Evolutionary conservation across 2,888 invertebrate species (phyloP), one percentile per base, ranked within the genome.

Genomic region (Graphium colonna): DNA sequence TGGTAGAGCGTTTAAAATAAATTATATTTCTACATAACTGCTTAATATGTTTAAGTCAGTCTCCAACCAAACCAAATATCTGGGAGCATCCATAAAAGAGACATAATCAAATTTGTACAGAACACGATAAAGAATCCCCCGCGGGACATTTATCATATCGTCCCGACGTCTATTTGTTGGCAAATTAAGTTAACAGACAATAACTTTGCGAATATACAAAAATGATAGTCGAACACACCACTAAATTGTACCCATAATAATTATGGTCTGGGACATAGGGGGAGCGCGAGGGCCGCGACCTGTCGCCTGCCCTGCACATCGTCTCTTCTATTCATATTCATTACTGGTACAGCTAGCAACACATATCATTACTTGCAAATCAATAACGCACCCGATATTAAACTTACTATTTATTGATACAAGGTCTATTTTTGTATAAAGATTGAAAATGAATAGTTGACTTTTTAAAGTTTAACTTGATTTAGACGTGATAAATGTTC

Each of bases 141-240:
- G 12, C 12, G 12, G 5, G 1, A n/a, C 36, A 36, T 36, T 12
- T 12, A 36, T 36, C 36, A 46, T 18, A 1, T n/a, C 36, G 17
- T 26, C 43, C 7, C 33, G 39, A 10, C 33, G 31, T 18, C 9
- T 51, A 45, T 17, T 39, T 21, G 40, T 33, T 40, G 18, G 16
- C 47, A 52, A 52, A 52, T 52, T 52, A 52, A 52, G 52, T 52
- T 52, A 51, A 33, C 28, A 40, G 40, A 51, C 43, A 41, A 51
- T 33, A 18, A 50, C 21, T 15, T 50, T 33, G 8, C 43, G 33
- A 50, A 26, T 26, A 36, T 4, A 43, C 17, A 33, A 31, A 36
- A 36, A 36, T 36, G 46, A 45, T 45, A 39, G 21, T 8, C 1
- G 9, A 4, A 26, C 43, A 33, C 40, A 12, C 52, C 46, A 17